Evolutionary conservation across 2,113 vertebrate genomes (phyloP), one percentile per base, ranked within the genome.

Genomic region (Oxyruncus cristatus): DNA sequence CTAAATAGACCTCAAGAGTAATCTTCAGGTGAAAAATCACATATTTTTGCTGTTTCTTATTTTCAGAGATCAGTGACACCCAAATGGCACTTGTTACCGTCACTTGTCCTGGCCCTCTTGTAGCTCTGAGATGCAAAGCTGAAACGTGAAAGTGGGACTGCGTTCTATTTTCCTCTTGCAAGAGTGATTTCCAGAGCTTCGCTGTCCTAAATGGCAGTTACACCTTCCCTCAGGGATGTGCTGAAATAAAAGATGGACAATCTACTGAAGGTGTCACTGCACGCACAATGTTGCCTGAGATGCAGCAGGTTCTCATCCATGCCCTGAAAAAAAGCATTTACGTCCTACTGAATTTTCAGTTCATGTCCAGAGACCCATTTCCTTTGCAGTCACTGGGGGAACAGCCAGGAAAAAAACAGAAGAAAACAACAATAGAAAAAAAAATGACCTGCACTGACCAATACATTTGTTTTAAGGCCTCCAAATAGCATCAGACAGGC

Each of bases 21-120:
- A 52, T 37, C 46, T 37, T 5, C 18, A 66, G 56, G 32, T 67
- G 28, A 85, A 76, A 66, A 84, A 37, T 53, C 15, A 47, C 17
- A 32, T 0, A 0, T 50, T n/a, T n/a, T n/a, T n/a, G n/a, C n/a
- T n/a, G n/a, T n/a, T n/a, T 58, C 59, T 72, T 53, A 19, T 71
- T 67, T 63, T 70, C 19, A 55, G 35, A 18, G 3, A 8, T 72
- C 55, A 35, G 23, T 49, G 52, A 49, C 5, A 42, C 27, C 28
- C 26, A n/a, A 52, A 62, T 78, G 65, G 17, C 30, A 32, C 27
- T 68, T 77, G 18, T 4, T 63, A 26, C 32, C 6, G 5, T 68
- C 9, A 7, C 1, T 0, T 49, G n/a, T 6, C 39, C 28, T 65
- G 27, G 11, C 50, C n/a, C 6, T 92, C 55, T 11, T 65, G 52